Conservation (phyloP, 2,888 invertebrate genomes). For the Teleogryllus oceanicus region DNA sequence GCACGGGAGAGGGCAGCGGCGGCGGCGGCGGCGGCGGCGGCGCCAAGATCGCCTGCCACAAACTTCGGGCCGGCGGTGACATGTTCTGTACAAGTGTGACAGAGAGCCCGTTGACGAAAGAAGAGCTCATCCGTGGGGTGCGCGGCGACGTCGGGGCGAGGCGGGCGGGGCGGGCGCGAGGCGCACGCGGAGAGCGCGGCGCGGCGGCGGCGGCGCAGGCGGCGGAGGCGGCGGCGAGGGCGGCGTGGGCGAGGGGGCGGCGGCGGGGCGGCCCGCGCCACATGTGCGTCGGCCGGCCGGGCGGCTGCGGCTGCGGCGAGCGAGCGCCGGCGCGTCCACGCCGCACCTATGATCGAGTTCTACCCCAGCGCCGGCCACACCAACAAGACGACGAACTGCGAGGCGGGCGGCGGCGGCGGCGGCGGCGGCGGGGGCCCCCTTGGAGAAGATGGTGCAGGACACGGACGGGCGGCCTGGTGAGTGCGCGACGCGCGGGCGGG, state of each 20-base stretch:
- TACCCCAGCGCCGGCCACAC: not conserved
- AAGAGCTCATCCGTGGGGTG: not conserved
- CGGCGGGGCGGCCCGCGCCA: not conserved
- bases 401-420: not conserved
- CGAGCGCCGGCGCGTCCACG: not conserved
- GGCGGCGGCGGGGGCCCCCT: not conserved
- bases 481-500: constrained; percentile 40
- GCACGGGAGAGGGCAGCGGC: not conserved
- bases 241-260: not conserved
- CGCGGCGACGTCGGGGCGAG: not conserved
- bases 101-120: constrained; percentile 9
- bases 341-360: constrained; percentile 9
- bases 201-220: not conserved
- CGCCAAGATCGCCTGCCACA: not conserved
- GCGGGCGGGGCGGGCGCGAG: not conserved
- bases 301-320: not conserved
- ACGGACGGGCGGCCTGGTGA: constrained; percentile 61
- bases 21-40: not conserved
- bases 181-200: not conserved
- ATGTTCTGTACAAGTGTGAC: constrained; percentile 18
- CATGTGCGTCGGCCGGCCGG: not conserved
- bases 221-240: too few relatives aligned
- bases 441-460: constrained; percentile 57
- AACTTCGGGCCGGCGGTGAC: not conserved
- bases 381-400: not conserved